Base-by-base conservation (phyloP, 1,140 invertebrate species). In the Formica exsecta region DNA sequence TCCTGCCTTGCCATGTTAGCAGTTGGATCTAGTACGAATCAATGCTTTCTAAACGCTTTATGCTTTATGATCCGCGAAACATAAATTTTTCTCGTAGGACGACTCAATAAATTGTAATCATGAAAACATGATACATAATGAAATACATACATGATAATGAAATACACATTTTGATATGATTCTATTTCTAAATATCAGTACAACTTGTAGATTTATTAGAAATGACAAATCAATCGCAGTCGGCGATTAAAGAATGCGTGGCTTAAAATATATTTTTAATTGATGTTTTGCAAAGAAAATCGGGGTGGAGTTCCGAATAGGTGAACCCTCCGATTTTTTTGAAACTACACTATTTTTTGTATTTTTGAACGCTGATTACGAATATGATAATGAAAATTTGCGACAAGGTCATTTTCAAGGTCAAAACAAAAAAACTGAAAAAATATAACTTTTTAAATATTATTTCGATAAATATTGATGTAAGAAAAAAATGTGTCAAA, bases 21-120 rank as follows among this genome's bases (percentile, higher is more conserved):
- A n/a, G 8, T 65, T 36, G n/a, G n/a, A 73, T 71, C 62, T 48
- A 68, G 44, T 29, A 25, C 25, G 13, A 54, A 73, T 62, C 79
- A 36, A 57, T 38, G 54, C 68, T 83, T 83, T 83, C 79, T 83
- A 83, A 83, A 62, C 22, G 22, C 13, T 70, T 57, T 65, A 51
- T 48, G 22, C 13, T 70, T 57, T 65, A 51, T 48, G 54, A 13
- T 59, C 22, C 25, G 51, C 66, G 2, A 36, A 74, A 38, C 22
- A 6, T 8, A 19, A 51, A 19, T 74, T 57, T 13, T 61, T 62
- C 36, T 36, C 22, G 32, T 13, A 13, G 4, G 48, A 13, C 11
- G 3, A 16, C 19, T 65, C 22, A n/a, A 77, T 19, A 48, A 65
- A 48, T 65, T 48, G 11, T 65, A 41, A 25, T 38, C n/a, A 9